phyloP scores from a whole-genome alignment of 2,113 vertebrate species.

The Megaceryle torquata region DNA sequence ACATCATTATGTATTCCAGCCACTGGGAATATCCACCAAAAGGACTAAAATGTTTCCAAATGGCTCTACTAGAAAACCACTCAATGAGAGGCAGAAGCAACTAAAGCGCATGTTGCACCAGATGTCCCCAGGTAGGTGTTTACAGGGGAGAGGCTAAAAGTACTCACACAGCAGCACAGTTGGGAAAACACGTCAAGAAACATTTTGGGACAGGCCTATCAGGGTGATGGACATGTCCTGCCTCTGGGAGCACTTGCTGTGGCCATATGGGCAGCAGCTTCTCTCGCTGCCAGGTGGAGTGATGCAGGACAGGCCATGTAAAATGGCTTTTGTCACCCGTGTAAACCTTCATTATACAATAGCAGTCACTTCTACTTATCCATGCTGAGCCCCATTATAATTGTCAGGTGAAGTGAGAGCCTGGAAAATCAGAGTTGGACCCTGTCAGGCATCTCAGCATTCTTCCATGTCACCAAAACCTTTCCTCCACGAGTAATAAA shows the following conservation, averaged over 20 bases:
- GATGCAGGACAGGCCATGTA: neutral
- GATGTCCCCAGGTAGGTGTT: neutral
- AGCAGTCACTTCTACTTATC: neutral
- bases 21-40: neutral
- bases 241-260: neutral
- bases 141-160: neutral
- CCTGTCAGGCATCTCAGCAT: accelerated
- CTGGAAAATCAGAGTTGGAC: neutral
- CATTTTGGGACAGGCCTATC: neutral
- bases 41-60: neutral
- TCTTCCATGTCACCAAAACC: neutral
- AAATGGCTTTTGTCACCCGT: neutral
- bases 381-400: neutral
- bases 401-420: neutral
- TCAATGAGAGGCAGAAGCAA: neutral
- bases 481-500: neutral
- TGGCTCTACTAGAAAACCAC: neutral
- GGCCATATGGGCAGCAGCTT: neutral
- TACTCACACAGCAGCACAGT: no score
- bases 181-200: neutral
- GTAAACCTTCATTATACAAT: neutral
- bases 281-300: neutral
- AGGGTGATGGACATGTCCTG: neutral
- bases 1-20: neutral
- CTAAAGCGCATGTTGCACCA: accelerated